phyloP scores from a whole-genome alignment of 2,113 vertebrate species.

The Gopherus evgoodei region DNA sequence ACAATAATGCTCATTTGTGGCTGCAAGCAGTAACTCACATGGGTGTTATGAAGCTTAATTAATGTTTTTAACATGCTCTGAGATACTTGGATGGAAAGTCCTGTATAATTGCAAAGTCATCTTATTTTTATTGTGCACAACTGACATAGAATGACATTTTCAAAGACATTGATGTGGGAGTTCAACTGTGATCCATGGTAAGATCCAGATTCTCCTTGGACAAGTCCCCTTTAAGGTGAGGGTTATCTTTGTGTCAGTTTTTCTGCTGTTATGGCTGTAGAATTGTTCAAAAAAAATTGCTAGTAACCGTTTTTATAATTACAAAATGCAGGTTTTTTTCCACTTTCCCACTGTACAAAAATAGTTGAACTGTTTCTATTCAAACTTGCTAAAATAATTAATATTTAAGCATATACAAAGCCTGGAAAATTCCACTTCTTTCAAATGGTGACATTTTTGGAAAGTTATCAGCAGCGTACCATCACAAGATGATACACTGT shows the following conservation, averaged over 20 bases:
- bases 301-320: neutral
- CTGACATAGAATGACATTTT: slow-evolving; percentile 58
- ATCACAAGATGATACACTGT: neutral
- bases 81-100: slow-evolving; percentile 33
- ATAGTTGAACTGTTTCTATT: neutral
- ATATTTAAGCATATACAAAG: neutral
- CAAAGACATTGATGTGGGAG: slow-evolving; percentile 46
- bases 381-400: neutral
- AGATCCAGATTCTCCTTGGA: slow-evolving; percentile 37
- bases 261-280: neutral
- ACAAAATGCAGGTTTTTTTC: neutral
- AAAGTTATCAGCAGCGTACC: neutral
- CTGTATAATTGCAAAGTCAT: slow-evolving; percentile 19
- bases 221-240: neutral
- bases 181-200: slow-evolving; percentile 17
- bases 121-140: slow-evolving; percentile 42
- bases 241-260: neutral
- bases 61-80: slow-evolving; percentile 26
- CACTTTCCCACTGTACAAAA: neutral
- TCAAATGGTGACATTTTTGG: neutral
- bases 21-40: neutral
- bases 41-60: slow-evolving; percentile 53
- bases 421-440: neutral
- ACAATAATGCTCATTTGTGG: slow-evolving; percentile 13
- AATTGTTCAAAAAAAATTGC: neutral